Conservation (phyloP, 2,113 vertebrate species). For the Phalacrocorax aristotelis region DNA sequence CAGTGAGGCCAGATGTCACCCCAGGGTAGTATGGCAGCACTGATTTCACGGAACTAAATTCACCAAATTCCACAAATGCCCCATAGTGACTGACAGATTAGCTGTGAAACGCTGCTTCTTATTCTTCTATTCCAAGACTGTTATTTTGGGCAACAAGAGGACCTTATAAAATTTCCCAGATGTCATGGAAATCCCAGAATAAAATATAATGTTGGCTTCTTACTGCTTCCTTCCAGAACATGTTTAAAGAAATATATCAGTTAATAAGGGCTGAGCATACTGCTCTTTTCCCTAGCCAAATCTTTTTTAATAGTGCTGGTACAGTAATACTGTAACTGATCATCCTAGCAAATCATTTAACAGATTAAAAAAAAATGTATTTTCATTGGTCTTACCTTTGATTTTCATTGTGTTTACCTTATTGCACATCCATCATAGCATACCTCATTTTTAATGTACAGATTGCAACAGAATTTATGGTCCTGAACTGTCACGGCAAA, state of each 20-base stretch:
- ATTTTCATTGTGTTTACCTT: background rate
- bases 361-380: background rate
- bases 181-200: background rate
- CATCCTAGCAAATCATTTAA: background rate
- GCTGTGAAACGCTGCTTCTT: background rate
- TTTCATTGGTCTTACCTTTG: background rate
- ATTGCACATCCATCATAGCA: background rate
- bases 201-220: background rate
- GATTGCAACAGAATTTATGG: background rate
- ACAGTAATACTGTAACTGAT: background rate
- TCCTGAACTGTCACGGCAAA: background rate
- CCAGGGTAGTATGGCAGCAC: background rate
- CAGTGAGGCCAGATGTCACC: background rate
- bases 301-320: background rate
- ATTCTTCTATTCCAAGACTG: background rate
- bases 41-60: conserved; percentile 3
- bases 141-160: background rate
- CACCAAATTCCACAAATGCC: background rate
- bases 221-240: background rate
- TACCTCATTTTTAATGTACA: background rate
- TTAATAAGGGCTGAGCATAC: background rate
- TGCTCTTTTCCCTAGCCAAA: background rate
- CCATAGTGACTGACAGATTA: background rate
- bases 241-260: background rate
- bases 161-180: background rate